Evolutionary conservation across 1,140 invertebrate species (phyloP).

Genomic region (Drosophila nasuta): DNA sequence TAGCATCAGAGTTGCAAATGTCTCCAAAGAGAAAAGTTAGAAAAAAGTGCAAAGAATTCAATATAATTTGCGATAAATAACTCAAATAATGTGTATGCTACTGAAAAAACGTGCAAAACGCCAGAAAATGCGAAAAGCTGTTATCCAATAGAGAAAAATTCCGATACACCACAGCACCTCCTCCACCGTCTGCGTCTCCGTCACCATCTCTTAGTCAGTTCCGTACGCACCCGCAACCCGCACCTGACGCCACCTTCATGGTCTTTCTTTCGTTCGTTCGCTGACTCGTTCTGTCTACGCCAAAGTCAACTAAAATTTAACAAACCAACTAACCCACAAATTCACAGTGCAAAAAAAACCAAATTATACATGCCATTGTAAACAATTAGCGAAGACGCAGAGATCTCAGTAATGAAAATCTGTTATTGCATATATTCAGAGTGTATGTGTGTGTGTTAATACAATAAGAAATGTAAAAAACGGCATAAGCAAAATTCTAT

Average conservation of each 20-base stretch:
- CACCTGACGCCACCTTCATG: constrained; percentile 44
- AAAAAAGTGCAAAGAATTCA: constrained; percentile 36
- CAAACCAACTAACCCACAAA: constrained; percentile 41
- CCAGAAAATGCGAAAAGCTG: constrained; percentile 49
- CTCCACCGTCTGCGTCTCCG: neutral
- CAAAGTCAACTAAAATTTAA: constrained; percentile 43
- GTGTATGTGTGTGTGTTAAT: constrained; percentile 51
- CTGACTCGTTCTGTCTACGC: constrained; percentile 32
- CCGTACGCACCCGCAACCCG: constrained; percentile 42
- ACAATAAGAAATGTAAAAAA: constrained; percentile 55
- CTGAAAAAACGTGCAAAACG: constrained; percentile 36
- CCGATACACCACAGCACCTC: constrained; percentile 41
- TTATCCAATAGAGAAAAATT: constrained; percentile 66
- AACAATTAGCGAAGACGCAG: constrained; percentile 30
- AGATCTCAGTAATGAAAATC: constrained; percentile 52
- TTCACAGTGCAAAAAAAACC: constrained; percentile 33
- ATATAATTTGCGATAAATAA: constrained; percentile 32
- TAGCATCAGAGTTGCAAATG: constrained; percentile 35
- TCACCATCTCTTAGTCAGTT: neutral
- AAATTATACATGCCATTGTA: constrained; percentile 38
- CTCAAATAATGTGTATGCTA: constrained; percentile 31
- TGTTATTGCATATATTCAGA: constrained; percentile 32
- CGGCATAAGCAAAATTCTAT: constrained; percentile 39
- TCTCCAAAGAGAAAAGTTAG: constrained; percentile 37
- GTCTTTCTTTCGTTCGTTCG: neutral